Evolutionary conservation across 1,140 invertebrate genomes (phyloP).

Genomic region (Gryon sp.): DNA sequence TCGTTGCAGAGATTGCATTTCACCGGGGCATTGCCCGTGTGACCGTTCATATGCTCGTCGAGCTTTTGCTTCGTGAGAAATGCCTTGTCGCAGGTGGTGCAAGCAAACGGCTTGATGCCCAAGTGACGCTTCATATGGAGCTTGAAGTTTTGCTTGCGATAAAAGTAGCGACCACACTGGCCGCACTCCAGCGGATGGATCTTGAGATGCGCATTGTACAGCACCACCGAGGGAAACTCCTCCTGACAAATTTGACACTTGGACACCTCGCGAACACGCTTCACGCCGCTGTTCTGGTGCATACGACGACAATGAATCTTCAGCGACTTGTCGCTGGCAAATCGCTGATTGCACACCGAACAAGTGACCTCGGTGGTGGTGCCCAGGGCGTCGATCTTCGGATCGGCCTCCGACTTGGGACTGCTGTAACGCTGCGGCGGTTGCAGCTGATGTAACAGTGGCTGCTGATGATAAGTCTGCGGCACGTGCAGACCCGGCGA

Average conservation of each 20-base stretch:
- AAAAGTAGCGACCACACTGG: slow-evolving; percentile 89
- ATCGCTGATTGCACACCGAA: slow-evolving; percentile 73
- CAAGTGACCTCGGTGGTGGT: slow-evolving; percentile 70
- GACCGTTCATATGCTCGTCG: slow-evolving; percentile 88
- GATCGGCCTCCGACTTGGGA: slow-evolving; percentile 69
- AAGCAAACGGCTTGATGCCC: slow-evolving; percentile 87
- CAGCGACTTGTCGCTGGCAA: slow-evolving; percentile 76
- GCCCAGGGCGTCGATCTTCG: slow-evolving; percentile 69
- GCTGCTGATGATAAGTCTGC: slow-evolving; percentile 73
- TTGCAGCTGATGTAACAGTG: slow-evolving; percentile 74
- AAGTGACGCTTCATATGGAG: slow-evolving; percentile 88
- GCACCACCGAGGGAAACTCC: slow-evolving; percentile 81
- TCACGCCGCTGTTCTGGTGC: slow-evolving; percentile 72
- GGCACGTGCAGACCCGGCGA: slow-evolving; percentile 73
- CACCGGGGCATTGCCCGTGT: slow-evolving; percentile 89
- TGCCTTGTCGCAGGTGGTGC: slow-evolving; percentile 88
- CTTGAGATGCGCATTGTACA: slow-evolving; percentile 86
- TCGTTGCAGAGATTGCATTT: slow-evolving; percentile 90
- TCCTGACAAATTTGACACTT: slow-evolving; percentile 83
- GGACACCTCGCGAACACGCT: slow-evolving; percentile 74
- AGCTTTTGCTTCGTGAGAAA: slow-evolving; percentile 90
- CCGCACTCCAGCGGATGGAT: slow-evolving; percentile 89
- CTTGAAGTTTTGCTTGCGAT: slow-evolving; percentile 85
- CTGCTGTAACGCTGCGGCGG: slow-evolving; percentile 69
- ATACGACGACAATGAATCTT: slow-evolving; percentile 80